Evolutionary conservation across 2,113 vertebrate species (phyloP).

Genomic region (Myiozetetes cayanensis): DNA sequence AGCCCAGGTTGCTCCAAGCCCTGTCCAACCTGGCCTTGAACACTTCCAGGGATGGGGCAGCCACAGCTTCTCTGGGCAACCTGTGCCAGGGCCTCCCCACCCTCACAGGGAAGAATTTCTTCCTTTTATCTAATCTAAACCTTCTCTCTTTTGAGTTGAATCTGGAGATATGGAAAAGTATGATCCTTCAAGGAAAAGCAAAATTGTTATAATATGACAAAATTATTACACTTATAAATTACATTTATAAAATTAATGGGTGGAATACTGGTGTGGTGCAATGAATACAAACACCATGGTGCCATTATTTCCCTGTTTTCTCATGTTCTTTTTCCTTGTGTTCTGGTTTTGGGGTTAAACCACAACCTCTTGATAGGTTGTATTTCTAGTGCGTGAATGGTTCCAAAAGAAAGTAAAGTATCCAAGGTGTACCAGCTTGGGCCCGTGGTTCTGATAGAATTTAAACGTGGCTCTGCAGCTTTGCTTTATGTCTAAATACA

Average conservation of each 20-base stretch:
- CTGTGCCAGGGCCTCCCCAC: fast-evolving
- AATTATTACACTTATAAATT: not conserved
- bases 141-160: not conserved
- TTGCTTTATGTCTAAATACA: not conserved
- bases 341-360: not conserved
- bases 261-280: not conserved
- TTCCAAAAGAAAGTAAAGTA: not conserved
- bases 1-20: not conserved
- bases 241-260: not conserved
- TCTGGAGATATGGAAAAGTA: not conserved
- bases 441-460: not conserved
- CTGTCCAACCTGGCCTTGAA: fast-evolving
- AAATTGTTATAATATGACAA: not conserved
- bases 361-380: not conserved
- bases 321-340: not conserved
- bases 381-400: not conserved
- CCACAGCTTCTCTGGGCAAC: not conserved
- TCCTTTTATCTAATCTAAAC: not conserved
- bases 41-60: not conserved
- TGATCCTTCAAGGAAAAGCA: not conserved
- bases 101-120: not conserved
- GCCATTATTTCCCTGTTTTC: not conserved
- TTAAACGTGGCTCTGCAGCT: not conserved
- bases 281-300: not conserved
- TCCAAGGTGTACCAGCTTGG: not conserved